Percentiles rank a stretch among this genome's conserved stretches.
Evolutionary conservation across 2,888 invertebrate genomes (phyloP).

Genomic region (Steinernema carpocapsae): DNA sequence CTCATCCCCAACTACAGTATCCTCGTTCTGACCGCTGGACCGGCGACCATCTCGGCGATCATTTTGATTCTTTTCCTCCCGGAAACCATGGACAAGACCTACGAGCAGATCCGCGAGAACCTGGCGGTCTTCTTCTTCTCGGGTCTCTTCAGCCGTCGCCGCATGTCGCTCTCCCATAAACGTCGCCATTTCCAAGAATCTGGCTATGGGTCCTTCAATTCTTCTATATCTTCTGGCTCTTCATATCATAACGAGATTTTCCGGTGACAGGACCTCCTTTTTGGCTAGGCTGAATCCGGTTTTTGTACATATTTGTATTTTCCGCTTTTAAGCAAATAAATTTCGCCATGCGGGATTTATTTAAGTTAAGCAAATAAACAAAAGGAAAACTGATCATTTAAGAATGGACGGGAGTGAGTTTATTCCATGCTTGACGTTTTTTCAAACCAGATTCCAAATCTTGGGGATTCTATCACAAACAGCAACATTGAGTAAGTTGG

Average conservation of each 20-base stretch:
- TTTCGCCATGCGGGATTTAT: too few relatives aligned
- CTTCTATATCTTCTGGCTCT: neutral
- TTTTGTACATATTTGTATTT: too few relatives aligned
- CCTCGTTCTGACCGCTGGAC: slow-evolving; percentile 56
- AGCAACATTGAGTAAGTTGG: too few relatives aligned
- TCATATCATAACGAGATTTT: neutral
- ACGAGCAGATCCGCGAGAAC: slow-evolving; percentile 28
- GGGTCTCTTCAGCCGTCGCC: slow-evolving; percentile 8
- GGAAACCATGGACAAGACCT: slow-evolving; percentile 59
- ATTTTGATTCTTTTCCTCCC: slow-evolving; percentile 62
- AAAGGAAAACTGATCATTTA: too few relatives aligned
- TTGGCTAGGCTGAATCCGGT: too few relatives aligned
- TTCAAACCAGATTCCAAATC: too few relatives aligned
- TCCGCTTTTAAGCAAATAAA: too few relatives aligned
- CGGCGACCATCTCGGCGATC: slow-evolving; percentile 59
- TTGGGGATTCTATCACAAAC: too few relatives aligned
- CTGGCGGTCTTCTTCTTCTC: slow-evolving; percentile 16
- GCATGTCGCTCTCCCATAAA: neutral
- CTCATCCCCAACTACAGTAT: slow-evolving; percentile 54
- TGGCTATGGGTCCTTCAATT: slow-evolving; percentile 25
- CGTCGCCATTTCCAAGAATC: neutral
- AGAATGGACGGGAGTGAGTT: too few relatives aligned
- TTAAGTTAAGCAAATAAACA: too few relatives aligned
- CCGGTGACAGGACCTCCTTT: neutral
- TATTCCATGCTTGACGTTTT: too few relatives aligned